Evolutionary conservation across 2,113 vertebrate species (phyloP), one percentile per base, ranked within the genome.

Genomic region (Plecotus auritus): DNA sequence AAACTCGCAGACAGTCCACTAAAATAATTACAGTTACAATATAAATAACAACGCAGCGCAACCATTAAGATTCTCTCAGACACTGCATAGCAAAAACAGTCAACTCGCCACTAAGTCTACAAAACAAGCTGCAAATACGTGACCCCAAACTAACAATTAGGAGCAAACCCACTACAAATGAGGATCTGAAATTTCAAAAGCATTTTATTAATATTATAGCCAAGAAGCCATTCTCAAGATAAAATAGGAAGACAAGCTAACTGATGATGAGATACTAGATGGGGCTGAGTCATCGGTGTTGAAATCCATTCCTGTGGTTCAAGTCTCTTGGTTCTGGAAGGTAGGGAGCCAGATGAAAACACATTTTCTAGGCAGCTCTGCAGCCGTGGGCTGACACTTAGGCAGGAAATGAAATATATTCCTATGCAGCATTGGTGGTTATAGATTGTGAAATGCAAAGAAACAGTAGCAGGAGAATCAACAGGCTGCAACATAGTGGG

Each of bases 381-480:
- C 66, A 42, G 35, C 3, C 0, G 26, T 10, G 20, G 49, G 47
- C 47, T 77, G 67, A 77, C 26, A 66, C 12, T 70, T 3, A 0
- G 40, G 73, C 20, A 85, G 93, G 59, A 90, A 84, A 95, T 85
- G 85, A 82, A 95, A 47, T 30, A 64, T 11, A 90, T 81, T 88
- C 30, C 45, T 26, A 49, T 4, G 70, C 20, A 77, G 51, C 61
- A 30, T 37, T 7, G 0, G 47, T 84, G 77, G 94, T 45, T 30
- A 37, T 23, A 73, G 35, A 23, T 84, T 85, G 78, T 88, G 94
- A 92, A 74, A 85, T 40, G 30, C n/a, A 78, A 87, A 88, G 28
- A 84, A 85, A 94, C 9, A 30, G 51, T 32, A 56, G 66, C 59
- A 66, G 76, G 83, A 49, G 69, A 88, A 61, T 76, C 45, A 49